Conservation (phyloP, 2,113 vertebrate species). For the Apistogramma diplotaenia region DNA sequence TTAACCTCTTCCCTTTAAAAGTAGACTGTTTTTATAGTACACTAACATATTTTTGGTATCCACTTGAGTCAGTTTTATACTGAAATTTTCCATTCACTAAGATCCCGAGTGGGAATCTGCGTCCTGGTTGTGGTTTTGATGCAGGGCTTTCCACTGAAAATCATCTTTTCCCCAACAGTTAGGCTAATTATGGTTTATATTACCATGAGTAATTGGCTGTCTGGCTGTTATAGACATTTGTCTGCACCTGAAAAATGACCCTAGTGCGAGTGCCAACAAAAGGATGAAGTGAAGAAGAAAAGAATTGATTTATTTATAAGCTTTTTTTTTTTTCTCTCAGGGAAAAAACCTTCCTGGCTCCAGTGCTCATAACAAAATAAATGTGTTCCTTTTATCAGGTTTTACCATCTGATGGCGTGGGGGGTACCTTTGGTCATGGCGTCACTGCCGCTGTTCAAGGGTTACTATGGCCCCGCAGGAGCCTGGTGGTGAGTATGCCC, state of each 20-base stretch:
- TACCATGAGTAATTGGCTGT: slow-evolving; percentile 49
- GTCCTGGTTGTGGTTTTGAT: slow-evolving; percentile 24
- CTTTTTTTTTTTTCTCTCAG: neutral
- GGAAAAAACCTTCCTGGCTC: slow-evolving; percentile 3
- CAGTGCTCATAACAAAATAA: slow-evolving; percentile 31
- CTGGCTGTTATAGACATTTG: slow-evolving; percentile 35
- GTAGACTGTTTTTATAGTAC: neutral
- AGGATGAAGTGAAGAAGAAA: slow-evolving; percentile 23
- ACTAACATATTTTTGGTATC: neutral
- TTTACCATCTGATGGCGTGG: slow-evolving; percentile 81
- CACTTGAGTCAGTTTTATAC: neutral
- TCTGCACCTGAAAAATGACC: slow-evolving; percentile 56
- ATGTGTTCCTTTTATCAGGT: slow-evolving; percentile 64
- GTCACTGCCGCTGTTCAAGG: slow-evolving; percentile 70
- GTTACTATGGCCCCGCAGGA: slow-evolving; percentile 79
- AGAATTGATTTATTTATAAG: slow-evolving; percentile 33
- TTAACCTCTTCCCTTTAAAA: neutral
- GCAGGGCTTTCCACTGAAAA: slow-evolving; percentile 20
- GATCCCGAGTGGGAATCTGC: neutral
- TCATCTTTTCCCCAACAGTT: slow-evolving; percentile 32
- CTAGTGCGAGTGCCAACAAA: slow-evolving; percentile 16
- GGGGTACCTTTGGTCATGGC: slow-evolving; percentile 76
- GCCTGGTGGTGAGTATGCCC: slow-evolving; percentile 71
- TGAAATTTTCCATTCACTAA: neutral
- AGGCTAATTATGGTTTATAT: slow-evolving; percentile 53